A percentile compares a stretch with the other conserved stretches of the same genome.
Conservation (phyloP, 2,797 vertebrate genomes). For the Cetoscarus ocellatus region DNA sequence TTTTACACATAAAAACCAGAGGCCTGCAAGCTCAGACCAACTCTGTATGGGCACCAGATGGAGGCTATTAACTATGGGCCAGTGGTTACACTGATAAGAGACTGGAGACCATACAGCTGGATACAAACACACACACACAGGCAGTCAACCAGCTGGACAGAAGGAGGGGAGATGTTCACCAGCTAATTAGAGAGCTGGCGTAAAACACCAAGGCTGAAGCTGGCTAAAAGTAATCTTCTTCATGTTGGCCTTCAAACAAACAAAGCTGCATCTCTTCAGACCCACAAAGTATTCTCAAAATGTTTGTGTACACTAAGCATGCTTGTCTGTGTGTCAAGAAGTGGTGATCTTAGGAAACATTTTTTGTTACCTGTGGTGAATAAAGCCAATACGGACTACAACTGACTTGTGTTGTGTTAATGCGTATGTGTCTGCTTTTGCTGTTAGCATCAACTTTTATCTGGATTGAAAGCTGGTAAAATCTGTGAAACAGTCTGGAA, state of each 20-base stretch:
- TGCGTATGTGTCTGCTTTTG: too few relatives aligned
- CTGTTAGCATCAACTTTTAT: neutral
- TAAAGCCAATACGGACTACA: neutral
- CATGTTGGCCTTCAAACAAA: neutral
- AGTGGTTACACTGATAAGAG: conserved; percentile 81
- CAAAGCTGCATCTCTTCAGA: conserved; percentile 14
- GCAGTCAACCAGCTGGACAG: conserved; percentile 58
- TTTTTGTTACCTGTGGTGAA: neutral
- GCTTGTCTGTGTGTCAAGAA: neutral
- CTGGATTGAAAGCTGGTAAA: neutral
- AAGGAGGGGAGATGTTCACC: conserved; percentile 57
- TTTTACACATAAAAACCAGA: conserved; percentile 44
- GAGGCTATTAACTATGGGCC: conserved; percentile 67
- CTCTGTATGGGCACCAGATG: conserved; percentile 73
- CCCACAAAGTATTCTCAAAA: neutral
- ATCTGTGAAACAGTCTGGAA: too few relatives aligned
- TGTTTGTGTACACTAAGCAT: neutral
- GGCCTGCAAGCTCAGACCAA: conserved; percentile 44
- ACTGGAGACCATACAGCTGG: conserved; percentile 73
- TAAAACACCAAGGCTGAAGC: conserved; percentile 25
- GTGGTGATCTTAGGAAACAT: neutral
- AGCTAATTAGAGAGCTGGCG: conserved; percentile 72
- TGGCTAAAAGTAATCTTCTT: conserved; percentile 24
- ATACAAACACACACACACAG: conserved; percentile 45
- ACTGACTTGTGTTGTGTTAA: neutral